Evolutionary conservation across 2,797 vertebrate genomes (phyloP).

Genomic region (Mormyrops boulengeri): DNA sequence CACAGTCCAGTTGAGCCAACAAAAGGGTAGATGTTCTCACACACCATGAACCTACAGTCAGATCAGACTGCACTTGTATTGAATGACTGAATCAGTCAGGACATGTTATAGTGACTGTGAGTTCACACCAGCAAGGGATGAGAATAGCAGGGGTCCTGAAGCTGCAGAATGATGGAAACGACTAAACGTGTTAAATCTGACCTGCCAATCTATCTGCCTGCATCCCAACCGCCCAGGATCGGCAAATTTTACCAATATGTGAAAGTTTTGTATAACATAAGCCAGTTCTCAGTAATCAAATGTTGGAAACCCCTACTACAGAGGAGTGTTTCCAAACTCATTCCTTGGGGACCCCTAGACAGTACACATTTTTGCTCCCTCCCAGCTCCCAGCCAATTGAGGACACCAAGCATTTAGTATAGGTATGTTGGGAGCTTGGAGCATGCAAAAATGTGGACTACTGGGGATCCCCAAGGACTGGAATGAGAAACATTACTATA

Average conservation of each 20-base stretch:
- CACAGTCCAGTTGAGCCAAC: neutral
- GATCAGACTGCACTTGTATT: neutral
- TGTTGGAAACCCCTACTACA: neutral
- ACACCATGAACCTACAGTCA: neutral
- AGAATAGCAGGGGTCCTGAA: too few relatives aligned
- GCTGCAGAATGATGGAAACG: too few relatives aligned
- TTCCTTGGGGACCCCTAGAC: neutral
- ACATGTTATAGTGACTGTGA: neutral
- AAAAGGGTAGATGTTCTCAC: neutral
- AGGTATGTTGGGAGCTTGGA: neutral
- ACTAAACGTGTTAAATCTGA: too few relatives aligned
- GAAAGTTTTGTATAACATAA: neutral
- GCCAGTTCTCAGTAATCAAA: neutral
- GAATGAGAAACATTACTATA: neutral
- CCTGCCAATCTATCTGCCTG: too few relatives aligned
- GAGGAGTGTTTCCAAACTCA: neutral
- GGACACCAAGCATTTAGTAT: neutral
- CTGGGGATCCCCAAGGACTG: neutral
- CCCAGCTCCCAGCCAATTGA: neutral
- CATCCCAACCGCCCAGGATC: too few relatives aligned
- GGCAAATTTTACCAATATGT: too few relatives aligned
- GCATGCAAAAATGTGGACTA: neutral
- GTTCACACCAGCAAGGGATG: neutral
- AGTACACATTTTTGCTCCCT: neutral
- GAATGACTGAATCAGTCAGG: neutral